Evolutionary conservation across 2,113 vertebrate species (phyloP).

Genomic region (Sciurus niger): DNA sequence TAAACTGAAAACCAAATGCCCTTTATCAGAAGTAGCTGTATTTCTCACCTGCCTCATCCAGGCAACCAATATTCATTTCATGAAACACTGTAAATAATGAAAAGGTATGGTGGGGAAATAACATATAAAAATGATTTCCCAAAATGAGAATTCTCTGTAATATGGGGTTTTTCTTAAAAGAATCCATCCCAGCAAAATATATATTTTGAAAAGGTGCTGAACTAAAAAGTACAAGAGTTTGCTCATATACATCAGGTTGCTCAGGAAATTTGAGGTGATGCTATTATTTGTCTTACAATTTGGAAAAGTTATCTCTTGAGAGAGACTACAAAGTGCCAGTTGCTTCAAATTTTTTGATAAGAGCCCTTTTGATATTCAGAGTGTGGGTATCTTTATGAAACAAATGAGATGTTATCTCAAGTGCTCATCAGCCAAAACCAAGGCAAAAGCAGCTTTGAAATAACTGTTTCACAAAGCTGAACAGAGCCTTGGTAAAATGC

Average conservation of each 20-base stretch:
- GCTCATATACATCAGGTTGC: conserved; percentile 47
- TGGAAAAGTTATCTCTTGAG: too few relatives aligned
- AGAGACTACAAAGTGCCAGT: too few relatives aligned
- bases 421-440: too few relatives aligned
- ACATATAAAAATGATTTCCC: background rate
- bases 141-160: conserved; percentile 37
- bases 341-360: too few relatives aligned
- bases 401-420: too few relatives aligned
- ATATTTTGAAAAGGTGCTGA: conserved; percentile 64
- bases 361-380: too few relatives aligned
- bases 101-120: background rate
- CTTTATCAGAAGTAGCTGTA: background rate
- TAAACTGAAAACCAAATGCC: conserved; percentile 28
- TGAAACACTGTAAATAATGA: conserved; percentile 36
- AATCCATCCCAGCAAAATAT: conserved; percentile 20
- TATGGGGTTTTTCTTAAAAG: background rate
- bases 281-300: conserved; percentile 57
- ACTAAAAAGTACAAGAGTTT: conserved; percentile 50
- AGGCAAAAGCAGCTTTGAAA: too few relatives aligned
- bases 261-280: conserved; percentile 65
- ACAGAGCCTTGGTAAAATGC: too few relatives aligned
- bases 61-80: conserved; percentile 42
- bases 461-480: too few relatives aligned
- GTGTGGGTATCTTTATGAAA: too few relatives aligned
- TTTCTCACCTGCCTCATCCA: conserved; percentile 45